These are phyloP conservation scores for Stenolophus ochropezus DNA, from an alignment of 2,888 invertebrate species.

Conservation along the genomic window DNA sequence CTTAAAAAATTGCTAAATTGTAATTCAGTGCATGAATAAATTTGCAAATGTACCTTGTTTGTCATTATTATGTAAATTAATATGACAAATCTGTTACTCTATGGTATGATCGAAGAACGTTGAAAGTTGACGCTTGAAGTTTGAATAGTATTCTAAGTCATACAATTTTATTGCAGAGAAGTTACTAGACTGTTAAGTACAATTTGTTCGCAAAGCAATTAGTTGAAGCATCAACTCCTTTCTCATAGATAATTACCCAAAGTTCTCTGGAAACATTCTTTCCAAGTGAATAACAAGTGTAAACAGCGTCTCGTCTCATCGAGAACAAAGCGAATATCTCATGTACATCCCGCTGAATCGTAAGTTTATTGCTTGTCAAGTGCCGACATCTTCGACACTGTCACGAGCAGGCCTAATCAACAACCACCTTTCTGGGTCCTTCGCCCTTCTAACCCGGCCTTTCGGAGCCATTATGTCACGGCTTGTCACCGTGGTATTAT, in stretches of 20 bases:
- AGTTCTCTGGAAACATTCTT: slow-evolving; percentile 1
- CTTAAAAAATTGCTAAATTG: too few species aligned
- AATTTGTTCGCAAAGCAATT: neutral
- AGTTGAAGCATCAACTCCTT: neutral
- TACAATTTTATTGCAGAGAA: neutral
- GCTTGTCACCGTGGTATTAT: slow-evolving; percentile 30
- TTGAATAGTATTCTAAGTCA: neutral
- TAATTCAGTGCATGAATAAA: too few species aligned
- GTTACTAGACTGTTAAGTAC: neutral
- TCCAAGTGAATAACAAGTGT: neutral
- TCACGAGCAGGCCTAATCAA: slow-evolving; percentile 29
- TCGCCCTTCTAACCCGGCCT: slow-evolving; percentile 9
- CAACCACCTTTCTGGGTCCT: slow-evolving; percentile 23
- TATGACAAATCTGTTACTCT: too few species aligned
- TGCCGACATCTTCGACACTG: slow-evolving; percentile 31
- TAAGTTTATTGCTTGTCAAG: slow-evolving; percentile 32
- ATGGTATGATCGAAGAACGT: too few species aligned
- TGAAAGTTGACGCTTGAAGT: neutral
- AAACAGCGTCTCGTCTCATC: neutral
- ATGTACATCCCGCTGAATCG: slow-evolving; percentile 1
- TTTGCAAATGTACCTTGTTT: too few species aligned
- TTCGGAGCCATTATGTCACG: slow-evolving; percentile 13
- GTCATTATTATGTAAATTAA: too few species aligned
- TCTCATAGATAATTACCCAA: neutral
- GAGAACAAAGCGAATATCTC: slow-evolving; percentile 24